A percentile compares a stretch with the other conserved stretches of the same genome.
Evolutionary conservation across 2,797 vertebrate species (phyloP).

Genomic region (Thripadectes ignobilis): DNA sequence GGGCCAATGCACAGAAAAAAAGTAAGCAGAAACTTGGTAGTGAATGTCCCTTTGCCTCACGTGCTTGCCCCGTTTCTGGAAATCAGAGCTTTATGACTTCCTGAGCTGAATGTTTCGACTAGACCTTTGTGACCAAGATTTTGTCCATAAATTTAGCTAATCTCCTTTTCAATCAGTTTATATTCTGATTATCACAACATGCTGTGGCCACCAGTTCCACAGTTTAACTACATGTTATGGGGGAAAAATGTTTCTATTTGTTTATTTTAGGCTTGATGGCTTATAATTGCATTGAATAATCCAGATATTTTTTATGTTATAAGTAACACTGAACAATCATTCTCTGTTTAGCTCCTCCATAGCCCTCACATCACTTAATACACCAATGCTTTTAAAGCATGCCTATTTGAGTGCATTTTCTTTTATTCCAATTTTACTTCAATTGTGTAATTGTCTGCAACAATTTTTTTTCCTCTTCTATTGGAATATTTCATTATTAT

Average conservation of each 20-base stretch:
- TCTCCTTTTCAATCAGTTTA: not conserved
- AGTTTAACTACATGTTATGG: not conserved
- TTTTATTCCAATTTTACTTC: not conserved
- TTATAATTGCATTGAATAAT: not conserved
- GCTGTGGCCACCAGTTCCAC: not conserved
- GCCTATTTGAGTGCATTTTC: not conserved
- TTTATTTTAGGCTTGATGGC: not conserved
- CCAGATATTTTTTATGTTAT: not conserved
- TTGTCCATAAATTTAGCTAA: not conserved
- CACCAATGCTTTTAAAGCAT: not conserved
- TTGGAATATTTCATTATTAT: not conserved
- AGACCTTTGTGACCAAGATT: not conserved
- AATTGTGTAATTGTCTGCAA: not conserved
- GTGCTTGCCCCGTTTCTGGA: not conserved
- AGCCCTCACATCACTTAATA: not conserved
- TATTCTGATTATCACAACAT: not conserved
- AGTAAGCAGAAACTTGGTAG: not conserved
- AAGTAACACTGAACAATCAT: not conserved
- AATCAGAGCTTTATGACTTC: not conserved
- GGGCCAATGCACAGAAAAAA: not conserved
- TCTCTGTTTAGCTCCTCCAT: not conserved
- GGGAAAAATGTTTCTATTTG: not conserved
- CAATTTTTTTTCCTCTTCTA: not conserved
- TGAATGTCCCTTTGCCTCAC: not conserved
- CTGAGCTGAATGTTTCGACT: not conserved